phyloP scores from a whole-genome alignment of 2,797 vertebrate species.

The Sternotherus odoratus region DNA sequence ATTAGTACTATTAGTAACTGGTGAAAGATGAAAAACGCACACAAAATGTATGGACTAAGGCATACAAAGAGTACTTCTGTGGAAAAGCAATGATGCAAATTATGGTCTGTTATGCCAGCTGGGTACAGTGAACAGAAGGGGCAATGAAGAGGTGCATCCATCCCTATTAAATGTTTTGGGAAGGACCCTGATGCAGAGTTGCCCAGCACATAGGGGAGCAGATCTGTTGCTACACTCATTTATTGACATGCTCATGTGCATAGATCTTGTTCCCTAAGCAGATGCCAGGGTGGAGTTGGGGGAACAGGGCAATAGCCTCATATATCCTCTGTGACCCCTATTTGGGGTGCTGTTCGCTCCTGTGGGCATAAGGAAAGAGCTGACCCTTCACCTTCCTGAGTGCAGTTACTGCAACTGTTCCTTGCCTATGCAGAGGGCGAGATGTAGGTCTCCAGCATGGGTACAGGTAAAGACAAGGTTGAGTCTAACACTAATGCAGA shows the following conservation, averaged over 20 bases:
- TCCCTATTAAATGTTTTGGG: rapidly evolving
- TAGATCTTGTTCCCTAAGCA: background rate
- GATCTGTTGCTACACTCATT: background rate
- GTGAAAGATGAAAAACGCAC: background rate
- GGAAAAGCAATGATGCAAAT: background rate
- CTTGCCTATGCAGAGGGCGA: background rate
- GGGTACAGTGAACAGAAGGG: background rate
- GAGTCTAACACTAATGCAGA: background rate
- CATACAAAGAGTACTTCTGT: background rate
- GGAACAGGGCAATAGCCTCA: background rate
- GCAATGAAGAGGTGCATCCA: rapidly evolving
- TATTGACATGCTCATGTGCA: background rate
- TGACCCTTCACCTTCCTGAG: background rate
- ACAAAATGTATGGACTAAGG: background rate
- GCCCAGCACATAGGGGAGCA: background rate
- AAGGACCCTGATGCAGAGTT: background rate
- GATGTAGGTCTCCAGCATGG: background rate
- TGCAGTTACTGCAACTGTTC: no score
- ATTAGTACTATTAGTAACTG: background rate
- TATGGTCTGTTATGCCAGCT: background rate
- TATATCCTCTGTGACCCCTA: background rate
- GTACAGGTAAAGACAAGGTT: background rate
- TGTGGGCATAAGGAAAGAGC: background rate
- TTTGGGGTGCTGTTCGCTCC: background rate
- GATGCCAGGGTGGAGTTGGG: background rate